Evolutionary conservation across 2,797 vertebrate species (phyloP).

Genomic region (Ctenopoma multispine): DNA sequence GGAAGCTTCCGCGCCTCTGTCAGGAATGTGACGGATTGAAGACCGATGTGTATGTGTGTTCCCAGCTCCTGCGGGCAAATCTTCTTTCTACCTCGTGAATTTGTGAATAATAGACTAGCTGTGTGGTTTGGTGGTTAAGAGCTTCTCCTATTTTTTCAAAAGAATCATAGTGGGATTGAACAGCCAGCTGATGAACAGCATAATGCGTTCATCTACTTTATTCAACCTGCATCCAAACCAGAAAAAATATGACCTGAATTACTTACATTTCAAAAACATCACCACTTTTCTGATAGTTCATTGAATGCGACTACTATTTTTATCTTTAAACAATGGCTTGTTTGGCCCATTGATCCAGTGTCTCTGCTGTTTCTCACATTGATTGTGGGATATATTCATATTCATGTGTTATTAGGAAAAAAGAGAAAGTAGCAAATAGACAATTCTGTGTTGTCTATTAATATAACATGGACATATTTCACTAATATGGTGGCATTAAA

Average conservation of each 20-base stretch:
- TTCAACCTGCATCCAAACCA: slow-evolving; percentile 17
- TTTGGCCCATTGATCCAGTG: slow-evolving; percentile 47
- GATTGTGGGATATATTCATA: slow-evolving; percentile 63
- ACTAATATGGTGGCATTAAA: neutral
- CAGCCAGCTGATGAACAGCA: slow-evolving; percentile 15
- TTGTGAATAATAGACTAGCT: slow-evolving; percentile 58
- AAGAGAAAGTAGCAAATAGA: neutral
- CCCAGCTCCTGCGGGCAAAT: slow-evolving; percentile 16
- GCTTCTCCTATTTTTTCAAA: slow-evolving; percentile 23
- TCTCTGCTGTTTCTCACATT: slow-evolving; percentile 35
- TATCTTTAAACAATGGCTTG: slow-evolving; percentile 53
- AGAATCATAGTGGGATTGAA: slow-evolving; percentile 9
- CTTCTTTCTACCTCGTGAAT: slow-evolving; percentile 10
- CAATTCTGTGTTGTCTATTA: neutral
- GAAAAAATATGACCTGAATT: slow-evolving; percentile 6
- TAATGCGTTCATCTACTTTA: slow-evolving; percentile 8
- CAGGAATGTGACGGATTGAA: slow-evolving; percentile 18
- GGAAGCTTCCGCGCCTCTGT: slow-evolving; percentile 22
- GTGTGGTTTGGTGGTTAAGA: slow-evolving; percentile 23
- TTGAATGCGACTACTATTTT: slow-evolving; percentile 40
- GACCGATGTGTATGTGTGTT: slow-evolving; percentile 9
- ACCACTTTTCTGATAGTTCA: slow-evolving; percentile 21
- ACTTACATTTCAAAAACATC: slow-evolving; percentile 3
- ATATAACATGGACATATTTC: slow-evolving; percentile 6
- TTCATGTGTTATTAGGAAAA: slow-evolving; percentile 43